Evolutionary conservation across 30 jellyfish, hydroid and myxozoan genomes (phyloP), one percentile per base, ranked within the genome.

Genomic region (Pseudorhiza aurosa): DNA sequence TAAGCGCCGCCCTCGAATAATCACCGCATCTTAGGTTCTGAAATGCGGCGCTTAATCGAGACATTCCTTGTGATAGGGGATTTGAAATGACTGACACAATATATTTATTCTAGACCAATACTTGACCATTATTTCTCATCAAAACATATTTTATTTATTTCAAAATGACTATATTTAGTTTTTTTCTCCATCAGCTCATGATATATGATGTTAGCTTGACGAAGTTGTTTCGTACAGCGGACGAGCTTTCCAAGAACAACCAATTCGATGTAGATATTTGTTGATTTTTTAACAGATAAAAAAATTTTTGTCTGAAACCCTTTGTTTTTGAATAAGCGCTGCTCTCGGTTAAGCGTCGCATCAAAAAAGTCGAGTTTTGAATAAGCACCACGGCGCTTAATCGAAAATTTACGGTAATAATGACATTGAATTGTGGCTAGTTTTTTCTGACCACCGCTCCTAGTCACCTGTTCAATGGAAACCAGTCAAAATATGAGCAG

Each of bases 1-100:
- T 46, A 46, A 46, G 60, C 60, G 60, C 60, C 19, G 60, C 60
- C n/a, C 60, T 46, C 60, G 60, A 46, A 11, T 46, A 46, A 46
- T 24, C 19, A 27, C 60, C 19, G 60, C 60, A 46, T 46, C 60
- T 8, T 46, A 46, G 60, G 19, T 46, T 46, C 60, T 46, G 60
- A 46, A 46, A 46, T 46, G 60, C 19, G 60, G 21, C 60, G 19
- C 60, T 46, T 46, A 46, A 46, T 46, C 60, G 60, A 46, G 60
- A 46, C 60, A 46, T 46, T 46, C 60, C 60, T 46, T 46, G 60
- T 46, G 15, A 46, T 46, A 46, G 60, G 60, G 60, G 60, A 46
- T 46, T 46, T 11, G 60, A n/a, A 46, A 46, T 46, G 60, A 46
- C 60, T 46, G 19, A 46, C 60, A 46, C 60, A 27, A 11, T 46